These are phyloP conservation scores for Halesus radiatus DNA, from an alignment of 1,140 invertebrate species.

Conservation along the genomic window DNA sequence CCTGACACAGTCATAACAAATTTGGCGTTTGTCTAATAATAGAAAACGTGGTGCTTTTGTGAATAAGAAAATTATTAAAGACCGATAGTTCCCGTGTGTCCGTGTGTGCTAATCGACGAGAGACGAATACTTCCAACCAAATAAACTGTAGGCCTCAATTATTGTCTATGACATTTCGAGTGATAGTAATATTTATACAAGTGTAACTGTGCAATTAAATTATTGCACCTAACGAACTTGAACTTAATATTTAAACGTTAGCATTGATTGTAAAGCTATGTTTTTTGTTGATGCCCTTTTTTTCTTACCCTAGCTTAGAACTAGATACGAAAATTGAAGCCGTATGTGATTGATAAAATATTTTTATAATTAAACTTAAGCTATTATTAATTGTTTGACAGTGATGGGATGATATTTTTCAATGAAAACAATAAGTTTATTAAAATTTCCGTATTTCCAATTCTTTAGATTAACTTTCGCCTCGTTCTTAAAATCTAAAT, in stretches of 20 bases:
- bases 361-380: constrained; percentile 36
- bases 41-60: constrained; percentile 38
- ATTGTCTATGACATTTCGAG: constrained; percentile 1
- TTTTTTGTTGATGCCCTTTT: constrained; percentile 21
- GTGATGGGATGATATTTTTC: not conserved
- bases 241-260: constrained; percentile 13
- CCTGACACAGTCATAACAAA: constrained; percentile 28
- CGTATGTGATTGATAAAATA: constrained; percentile 40
- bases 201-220: not conserved
- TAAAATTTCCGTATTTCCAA: too few relatives aligned
- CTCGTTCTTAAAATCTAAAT: too few relatives aligned
- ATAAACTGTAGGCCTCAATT: constrained; percentile 18
- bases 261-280: not conserved
- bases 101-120: constrained; percentile 4
- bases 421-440: not conserved
- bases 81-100: not conserved
- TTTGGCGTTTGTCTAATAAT: constrained; percentile 1
- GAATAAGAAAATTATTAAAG: constrained; percentile 19
- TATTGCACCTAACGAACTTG: constrained; percentile 10
- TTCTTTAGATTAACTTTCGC: too few relatives aligned
- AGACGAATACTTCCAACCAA: constrained; percentile 9
- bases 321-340: not conserved
- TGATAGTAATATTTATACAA: constrained; percentile 25
- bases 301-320: constrained; percentile 23
- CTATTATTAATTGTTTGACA: constrained; percentile 12